Conservation (phyloP, 2,888 invertebrate genomes). For the Tyria jacobaeae region DNA sequence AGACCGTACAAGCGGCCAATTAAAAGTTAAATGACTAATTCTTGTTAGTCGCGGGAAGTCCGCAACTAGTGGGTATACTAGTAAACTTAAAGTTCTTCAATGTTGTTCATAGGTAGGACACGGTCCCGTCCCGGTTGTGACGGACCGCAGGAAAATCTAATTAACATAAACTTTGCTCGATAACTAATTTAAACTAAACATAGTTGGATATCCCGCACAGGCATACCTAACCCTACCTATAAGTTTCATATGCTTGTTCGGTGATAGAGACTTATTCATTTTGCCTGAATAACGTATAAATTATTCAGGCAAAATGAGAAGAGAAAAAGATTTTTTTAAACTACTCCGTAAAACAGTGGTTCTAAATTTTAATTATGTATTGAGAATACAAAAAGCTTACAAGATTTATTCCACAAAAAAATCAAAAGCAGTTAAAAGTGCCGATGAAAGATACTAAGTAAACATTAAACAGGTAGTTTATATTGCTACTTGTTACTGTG, state of each 20-base stretch:
- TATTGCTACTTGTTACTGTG: no score
- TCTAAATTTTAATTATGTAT: no score
- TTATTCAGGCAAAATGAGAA: no score
- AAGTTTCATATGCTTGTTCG: neutral
- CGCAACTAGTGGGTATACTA: constrained; percentile 68
- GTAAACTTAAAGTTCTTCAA: constrained; percentile 74
- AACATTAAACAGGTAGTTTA: no score
- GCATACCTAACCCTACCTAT: constrained; percentile 11
- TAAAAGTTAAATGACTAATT: constrained; percentile 87
- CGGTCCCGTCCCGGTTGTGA: constrained; percentile 46
- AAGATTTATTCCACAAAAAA: no score
- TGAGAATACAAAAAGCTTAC: no score
- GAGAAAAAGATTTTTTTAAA: no score
- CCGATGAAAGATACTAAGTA: no score
- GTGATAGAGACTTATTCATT: no score
- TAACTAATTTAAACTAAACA: constrained; percentile 41
- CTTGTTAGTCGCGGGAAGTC: constrained; percentile 83
- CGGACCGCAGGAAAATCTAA: constrained; percentile 44
- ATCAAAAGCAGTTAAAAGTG: no score
- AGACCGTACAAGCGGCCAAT: constrained; percentile 84
- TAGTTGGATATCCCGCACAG: constrained; percentile 17
- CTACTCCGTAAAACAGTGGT: no score
- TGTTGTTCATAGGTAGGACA: constrained; percentile 62
- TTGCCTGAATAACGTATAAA: no score
- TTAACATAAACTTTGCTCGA: constrained; percentile 43